phyloP scores from a whole-genome alignment of 2,797 vertebrate genomes.

The Limnodromus scolopaceus region DNA sequence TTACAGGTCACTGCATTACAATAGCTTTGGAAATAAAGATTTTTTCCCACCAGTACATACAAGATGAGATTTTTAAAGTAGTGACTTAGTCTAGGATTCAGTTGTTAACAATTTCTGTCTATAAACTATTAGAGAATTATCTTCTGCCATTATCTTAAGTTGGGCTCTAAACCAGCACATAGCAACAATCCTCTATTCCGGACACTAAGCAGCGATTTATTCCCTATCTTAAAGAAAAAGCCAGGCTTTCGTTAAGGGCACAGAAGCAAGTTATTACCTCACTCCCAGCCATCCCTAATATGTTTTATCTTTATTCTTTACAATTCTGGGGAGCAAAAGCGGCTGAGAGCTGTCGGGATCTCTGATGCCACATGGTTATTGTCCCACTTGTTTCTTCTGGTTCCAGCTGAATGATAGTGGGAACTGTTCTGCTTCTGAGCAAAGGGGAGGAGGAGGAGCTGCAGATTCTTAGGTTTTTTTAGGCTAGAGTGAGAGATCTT shows the following conservation, averaged over 20 bases:
- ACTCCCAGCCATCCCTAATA: background rate
- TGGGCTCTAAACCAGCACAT: background rate
- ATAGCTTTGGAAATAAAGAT: constrained; percentile 37
- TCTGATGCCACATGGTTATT: constrained; percentile 35
- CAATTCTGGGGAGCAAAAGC: background rate
- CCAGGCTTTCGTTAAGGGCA: constrained; percentile 23
- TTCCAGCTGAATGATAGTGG: constrained; percentile 26
- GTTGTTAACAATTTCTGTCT: background rate
- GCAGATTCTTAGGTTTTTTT: background rate
- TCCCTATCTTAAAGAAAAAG: background rate
- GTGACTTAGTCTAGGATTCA: background rate
- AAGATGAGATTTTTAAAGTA: constrained; percentile 18
- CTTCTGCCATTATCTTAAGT: background rate
- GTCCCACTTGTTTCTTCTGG: constrained; percentile 31
- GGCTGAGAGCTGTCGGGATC: background rate
- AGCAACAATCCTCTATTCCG: background rate
- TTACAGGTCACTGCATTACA: constrained; percentile 59
- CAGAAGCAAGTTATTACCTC: constrained; percentile 23
- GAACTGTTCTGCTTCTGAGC: constrained; percentile 33
- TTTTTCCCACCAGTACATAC: constrained; percentile 6
- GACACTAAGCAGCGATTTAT: background rate
- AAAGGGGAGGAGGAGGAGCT: constrained; percentile 16
- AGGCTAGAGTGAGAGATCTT: background rate
- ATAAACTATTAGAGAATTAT: constrained; percentile 21
- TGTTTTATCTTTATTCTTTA: constrained; percentile 58